Base-by-base conservation (phyloP, 64 coral and sea anemone genomes). In the Hydrozoanthus tunicans region DNA sequence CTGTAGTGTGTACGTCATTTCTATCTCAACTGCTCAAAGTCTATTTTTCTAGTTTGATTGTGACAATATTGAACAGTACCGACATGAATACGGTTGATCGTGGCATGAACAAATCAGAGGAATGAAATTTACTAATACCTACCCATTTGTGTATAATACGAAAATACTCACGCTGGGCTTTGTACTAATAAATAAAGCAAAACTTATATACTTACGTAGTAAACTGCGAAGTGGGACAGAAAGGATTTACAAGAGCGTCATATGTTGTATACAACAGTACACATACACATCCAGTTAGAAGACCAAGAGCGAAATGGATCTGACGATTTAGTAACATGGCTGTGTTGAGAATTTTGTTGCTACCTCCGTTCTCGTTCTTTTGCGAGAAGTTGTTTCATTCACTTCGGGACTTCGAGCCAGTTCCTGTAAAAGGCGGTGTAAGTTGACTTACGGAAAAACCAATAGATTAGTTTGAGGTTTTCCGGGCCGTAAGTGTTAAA, bases 211-310 rank as follows among this genome's bases (percentile, higher is more conserved):
- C 71, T 74, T 74, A 74, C 71, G 32, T 43, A 43, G 27, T 74
- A 11, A 43, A 32, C 27, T 43, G 7, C 6, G 71, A 12, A 4
- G 71, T 43, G 71, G 71, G 10, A 32, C 71, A 74, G 7, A 51
- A 43, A 9, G 71, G 71, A 74, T 74, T 74, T 3, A 74, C 71
- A 74, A 74, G 9, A 74, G 71, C 26, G 23, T 74, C 51, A 5
- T 74, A 74, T 6, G 71, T 74, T 32, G 71, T 74, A 32, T 74
- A 74, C 5, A 74, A 74, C 71, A 74, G 13, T 11, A 74, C 71
- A 51, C 71, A 74, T 7, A 74, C 8, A 51, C 71, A 74, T 2
- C 71, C 71, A 74, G 24, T 43, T 10, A 74, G 24, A 1, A 74
- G 8, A 20, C 71, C 71, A 74, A 74, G 51, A 74, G 26, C 71